Percentiles rank a stretch among this genome's conserved stretches.
Conservation (phyloP, 1,140 invertebrate genomes). For the Spodoptera frugiperda region DNA sequence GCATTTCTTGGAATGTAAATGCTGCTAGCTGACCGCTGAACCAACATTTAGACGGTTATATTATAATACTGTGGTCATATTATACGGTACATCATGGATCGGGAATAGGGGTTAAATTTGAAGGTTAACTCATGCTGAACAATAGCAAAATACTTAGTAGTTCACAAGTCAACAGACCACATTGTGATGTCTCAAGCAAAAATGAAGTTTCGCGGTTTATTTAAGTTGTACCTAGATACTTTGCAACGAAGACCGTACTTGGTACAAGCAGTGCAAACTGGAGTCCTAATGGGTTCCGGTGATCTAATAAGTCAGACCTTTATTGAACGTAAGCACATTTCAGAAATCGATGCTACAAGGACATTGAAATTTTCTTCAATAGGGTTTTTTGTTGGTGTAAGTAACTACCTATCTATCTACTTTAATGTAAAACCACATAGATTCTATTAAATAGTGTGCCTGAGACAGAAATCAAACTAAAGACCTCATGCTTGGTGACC, state of each 20-base stretch:
- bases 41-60: too few species aligned
- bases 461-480: too few species aligned
- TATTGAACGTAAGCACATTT: conserved; percentile 76
- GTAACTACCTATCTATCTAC: conserved; percentile 62
- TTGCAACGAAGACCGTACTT: conserved; percentile 76
- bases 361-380: conserved; percentile 83
- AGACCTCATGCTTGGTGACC: too few species aligned
- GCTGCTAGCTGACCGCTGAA: too few species aligned
- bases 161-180: too few species aligned
- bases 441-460: too few species aligned
- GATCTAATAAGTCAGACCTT: conserved; percentile 85
- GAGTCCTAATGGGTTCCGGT: conserved; percentile 83
- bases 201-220: conserved; percentile 63
- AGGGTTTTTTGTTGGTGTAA: conserved; percentile 85
- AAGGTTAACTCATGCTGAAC: too few species aligned
- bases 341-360: conserved; percentile 72
- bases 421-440: too few species aligned
- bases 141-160: too few species aligned
- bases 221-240: conserved; percentile 76
- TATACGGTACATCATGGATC: too few species aligned
- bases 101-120: too few species aligned
- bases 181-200: conserved; percentile 31
- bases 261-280: conserved; percentile 85
- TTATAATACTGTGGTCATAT: too few species aligned
- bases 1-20: background rate